A percentile compares a stretch with the other conserved stretches of the same genome.
Evolutionary conservation across 2,888 invertebrate species (phyloP).

Genomic region (Phoenoteleia sp.): DNA sequence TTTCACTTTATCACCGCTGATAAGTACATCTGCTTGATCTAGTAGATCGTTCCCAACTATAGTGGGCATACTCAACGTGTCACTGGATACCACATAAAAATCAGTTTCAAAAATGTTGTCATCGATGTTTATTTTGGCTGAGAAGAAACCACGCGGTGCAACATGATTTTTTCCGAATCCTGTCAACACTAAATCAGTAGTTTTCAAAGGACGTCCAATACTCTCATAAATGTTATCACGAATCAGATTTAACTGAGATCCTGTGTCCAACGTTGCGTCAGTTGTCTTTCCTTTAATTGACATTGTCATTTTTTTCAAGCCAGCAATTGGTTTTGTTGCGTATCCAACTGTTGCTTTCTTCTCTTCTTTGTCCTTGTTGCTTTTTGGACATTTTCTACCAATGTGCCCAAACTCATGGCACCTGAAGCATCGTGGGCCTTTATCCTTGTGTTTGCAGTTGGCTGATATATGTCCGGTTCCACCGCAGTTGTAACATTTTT

Average conservation of each 20-base stretch:
- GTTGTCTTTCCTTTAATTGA: neutral
- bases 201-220: conserved; percentile 33
- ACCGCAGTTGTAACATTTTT: neutral
- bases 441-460: neutral
- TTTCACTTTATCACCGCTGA: neutral
- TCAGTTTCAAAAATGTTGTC: conserved; percentile 13
- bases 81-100: conserved; percentile 43
- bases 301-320: neutral
- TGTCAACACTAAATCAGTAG: conserved; percentile 27
- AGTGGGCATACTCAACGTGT: conserved; percentile 39
- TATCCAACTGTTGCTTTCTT: neutral
- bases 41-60: conserved; percentile 60
- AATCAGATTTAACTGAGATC: conserved; percentile 47
- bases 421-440: neutral
- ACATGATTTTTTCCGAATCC: conserved; percentile 51
- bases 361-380: neutral
- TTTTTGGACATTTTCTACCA: neutral
- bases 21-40: conserved; percentile 39
- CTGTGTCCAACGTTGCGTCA: conserved; percentile 49
- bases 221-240: conserved; percentile 36
- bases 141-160: conserved; percentile 39
- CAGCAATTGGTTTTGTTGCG: neutral
- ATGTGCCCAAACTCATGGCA: neutral
- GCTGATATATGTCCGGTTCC: neutral
- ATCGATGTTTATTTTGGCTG: neutral